Evolutionary conservation across 2,797 vertebrate genomes (phyloP).

Genomic region (Sphenopsis melanotis): DNA sequence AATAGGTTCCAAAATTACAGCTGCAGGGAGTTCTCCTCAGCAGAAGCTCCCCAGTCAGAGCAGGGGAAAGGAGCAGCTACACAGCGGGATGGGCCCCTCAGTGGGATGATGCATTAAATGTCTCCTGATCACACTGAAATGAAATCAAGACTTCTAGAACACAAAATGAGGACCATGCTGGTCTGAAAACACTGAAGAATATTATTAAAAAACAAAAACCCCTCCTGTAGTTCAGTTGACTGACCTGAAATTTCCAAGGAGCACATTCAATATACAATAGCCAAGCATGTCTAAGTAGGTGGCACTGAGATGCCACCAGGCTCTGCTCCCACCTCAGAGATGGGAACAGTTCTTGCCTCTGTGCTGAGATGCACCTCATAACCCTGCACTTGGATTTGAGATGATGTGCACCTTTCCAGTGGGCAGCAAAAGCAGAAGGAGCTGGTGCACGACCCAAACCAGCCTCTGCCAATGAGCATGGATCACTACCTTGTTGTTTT

Average conservation of each 20-base stretch:
- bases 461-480: rapidly evolving
- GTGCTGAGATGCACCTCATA: rapidly evolving
- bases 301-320: not conserved
- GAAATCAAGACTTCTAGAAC: not conserved
- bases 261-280: rapidly evolving
- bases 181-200: not conserved
- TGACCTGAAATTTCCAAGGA: not conserved
- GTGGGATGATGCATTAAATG: not conserved
- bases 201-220: not conserved
- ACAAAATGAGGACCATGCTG: not conserved
- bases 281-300: not conserved
- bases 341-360: rapidly evolving
- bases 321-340: not conserved
- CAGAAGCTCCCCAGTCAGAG: not conserved
- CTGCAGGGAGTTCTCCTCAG: not conserved
- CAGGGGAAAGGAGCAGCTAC: not conserved
- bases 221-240: not conserved
- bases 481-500: rapidly evolving
- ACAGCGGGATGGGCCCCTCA: not conserved
- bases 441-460: rapidly evolving
- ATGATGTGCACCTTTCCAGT: not conserved
- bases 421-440: not conserved
- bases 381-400: rapidly evolving
- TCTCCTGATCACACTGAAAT: not conserved
- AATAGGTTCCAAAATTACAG: not conserved